These are phyloP conservation scores for Chionis minor DNA, from an alignment of 2,113 vertebrate genomes.

Conservation along the genomic window DNA sequence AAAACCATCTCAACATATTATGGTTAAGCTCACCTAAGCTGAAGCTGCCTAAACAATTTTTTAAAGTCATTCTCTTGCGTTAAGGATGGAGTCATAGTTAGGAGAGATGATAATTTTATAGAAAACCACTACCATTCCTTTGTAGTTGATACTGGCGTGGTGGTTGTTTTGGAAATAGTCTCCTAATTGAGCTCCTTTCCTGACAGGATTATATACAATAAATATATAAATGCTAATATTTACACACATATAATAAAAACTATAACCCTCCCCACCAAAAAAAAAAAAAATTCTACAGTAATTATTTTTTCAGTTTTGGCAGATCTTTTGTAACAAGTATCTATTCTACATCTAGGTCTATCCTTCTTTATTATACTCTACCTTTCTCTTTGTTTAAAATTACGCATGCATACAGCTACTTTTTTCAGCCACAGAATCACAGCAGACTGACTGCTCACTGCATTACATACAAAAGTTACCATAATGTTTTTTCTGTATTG, in stretches of 20 bases:
- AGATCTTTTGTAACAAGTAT: background rate
- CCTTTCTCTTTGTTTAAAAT: background rate
- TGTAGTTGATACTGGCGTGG: background rate
- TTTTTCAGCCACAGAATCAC: background rate
- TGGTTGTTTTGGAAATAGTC: background rate
- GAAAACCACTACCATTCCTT: background rate
- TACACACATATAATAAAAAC: background rate
- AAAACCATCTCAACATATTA: background rate
- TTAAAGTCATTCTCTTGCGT: background rate
- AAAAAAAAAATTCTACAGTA: background rate
- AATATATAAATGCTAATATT: background rate
- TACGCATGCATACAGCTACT: background rate
- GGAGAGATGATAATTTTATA: background rate
- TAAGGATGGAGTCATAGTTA: background rate
- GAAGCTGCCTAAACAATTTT: background rate
- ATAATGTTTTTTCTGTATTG: slow-evolving; percentile 18
- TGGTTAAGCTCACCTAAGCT: background rate
- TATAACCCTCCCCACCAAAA: too few species aligned
- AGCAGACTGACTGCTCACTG: background rate
- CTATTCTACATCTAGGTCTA: background rate
- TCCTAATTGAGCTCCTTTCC: background rate
- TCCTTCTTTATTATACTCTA: background rate
- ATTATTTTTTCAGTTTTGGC: background rate
- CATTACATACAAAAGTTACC: slow-evolving; percentile 10
- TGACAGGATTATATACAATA: background rate